Evolutionary conservation across 30 jellyfish, hydroid and myxozoan species (phyloP).

Genomic region (Aurelia sp.): DNA sequence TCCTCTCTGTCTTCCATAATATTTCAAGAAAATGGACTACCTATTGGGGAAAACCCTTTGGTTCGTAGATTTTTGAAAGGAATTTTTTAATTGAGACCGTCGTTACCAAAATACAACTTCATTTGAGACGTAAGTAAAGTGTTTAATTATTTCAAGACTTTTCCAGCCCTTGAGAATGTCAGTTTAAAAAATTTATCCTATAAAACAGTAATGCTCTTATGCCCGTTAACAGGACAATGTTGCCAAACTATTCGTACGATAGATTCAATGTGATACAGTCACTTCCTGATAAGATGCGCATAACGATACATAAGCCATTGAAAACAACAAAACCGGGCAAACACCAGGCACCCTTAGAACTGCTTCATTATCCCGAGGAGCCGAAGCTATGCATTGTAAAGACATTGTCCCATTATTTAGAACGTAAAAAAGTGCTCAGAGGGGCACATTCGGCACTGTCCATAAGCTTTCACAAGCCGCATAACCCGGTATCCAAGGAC

Average conservation of each 20-base stretch:
- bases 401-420: background rate
- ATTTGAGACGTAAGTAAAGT: slow-evolving; percentile 51
- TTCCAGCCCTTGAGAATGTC: background rate
- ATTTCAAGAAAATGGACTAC: background rate
- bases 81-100: slow-evolving; percentile 43
- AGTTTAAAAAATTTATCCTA: background rate
- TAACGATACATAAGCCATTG: background rate
- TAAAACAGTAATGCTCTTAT: background rate
- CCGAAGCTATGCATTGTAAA: slow-evolving; percentile 37
- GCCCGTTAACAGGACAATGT: slow-evolving; percentile 29
- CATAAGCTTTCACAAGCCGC: slow-evolving; percentile 27
- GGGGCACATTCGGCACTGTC: background rate
- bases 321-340: slow-evolving; percentile 33
- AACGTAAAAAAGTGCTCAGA: slow-evolving; percentile 3
- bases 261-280: background rate
- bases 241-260: slow-evolving; percentile 50
- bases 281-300: background rate
- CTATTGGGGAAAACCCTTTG: slow-evolving; percentile 44
- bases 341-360: slow-evolving; percentile 45
- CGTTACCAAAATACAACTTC: slow-evolving; percentile 33
- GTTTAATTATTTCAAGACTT: slow-evolving; percentile 5
- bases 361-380: slow-evolving; percentile 1
- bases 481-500: too few relatives aligned
- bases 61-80: slow-evolving; percentile 58
- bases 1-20: slow-evolving; percentile 49